phyloP scores from a whole-genome alignment of 2,888 invertebrate species.

The Prosopocoilus inquinatus region DNA sequence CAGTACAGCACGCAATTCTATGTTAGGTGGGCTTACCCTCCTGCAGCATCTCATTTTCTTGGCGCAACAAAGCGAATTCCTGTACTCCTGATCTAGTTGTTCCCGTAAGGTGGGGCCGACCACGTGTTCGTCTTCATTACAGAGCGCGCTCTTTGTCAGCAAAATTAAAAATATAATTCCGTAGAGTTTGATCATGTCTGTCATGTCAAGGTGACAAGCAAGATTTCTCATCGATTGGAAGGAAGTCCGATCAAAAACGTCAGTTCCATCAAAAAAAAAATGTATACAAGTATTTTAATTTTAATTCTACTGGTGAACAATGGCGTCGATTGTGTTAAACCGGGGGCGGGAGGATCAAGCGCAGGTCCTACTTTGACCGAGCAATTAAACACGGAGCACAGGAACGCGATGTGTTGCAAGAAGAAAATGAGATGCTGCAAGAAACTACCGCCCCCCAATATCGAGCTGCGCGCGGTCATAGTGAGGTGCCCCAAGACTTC shows the following conservation, averaged over 20 bases:
- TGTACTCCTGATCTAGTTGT: slow-evolving; percentile 19
- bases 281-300: no score
- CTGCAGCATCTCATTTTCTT: slow-evolving; percentile 37
- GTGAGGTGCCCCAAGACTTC: slow-evolving; percentile 30
- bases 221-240: no score
- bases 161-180: no score
- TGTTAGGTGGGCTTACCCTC: slow-evolving; percentile 28
- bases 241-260: no score
- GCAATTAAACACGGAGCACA: slow-evolving; percentile 19
- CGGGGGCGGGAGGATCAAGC: background rate
- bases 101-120: slow-evolving; percentile 7
- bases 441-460: slow-evolving; percentile 28
- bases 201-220: no score
- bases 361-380: slow-evolving; percentile 5
- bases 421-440: slow-evolving; percentile 37
- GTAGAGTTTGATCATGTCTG: no score
- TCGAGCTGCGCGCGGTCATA: slow-evolving; percentile 41
- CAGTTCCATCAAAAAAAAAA: no score
- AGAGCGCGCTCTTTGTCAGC: no score
- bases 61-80: slow-evolving; percentile 33
- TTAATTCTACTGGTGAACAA: no score
- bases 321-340: no score
- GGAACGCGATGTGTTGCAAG: slow-evolving; percentile 33
- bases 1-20: slow-evolving; percentile 41
- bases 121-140: background rate